A percentile compares a stretch with the other conserved stretches of the same genome.
These are phyloP conservation scores for Teleopsis dalmanni DNA, from an alignment of 1,140 invertebrate species.

Conservation along the genomic window DNA sequence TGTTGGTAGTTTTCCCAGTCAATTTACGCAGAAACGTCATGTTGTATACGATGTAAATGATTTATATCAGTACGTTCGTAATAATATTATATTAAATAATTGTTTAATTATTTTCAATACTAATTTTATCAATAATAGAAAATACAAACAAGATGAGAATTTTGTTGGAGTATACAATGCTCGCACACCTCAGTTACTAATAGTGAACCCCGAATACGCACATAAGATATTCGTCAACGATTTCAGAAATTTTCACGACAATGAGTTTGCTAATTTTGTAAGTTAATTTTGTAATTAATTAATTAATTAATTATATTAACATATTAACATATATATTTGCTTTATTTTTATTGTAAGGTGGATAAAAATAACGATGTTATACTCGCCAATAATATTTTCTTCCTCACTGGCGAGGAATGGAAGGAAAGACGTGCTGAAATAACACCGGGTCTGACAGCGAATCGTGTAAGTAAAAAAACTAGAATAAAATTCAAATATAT, in stretches of 20 bases:
- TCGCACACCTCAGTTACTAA: slow-evolving; percentile 39
- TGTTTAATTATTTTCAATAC: not conserved
- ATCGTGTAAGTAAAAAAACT: slow-evolving; percentile 34
- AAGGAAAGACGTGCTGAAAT: slow-evolving; percentile 49
- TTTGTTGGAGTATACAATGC: slow-evolving; percentile 30
- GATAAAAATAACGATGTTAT: slow-evolving; percentile 45
- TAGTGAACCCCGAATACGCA: slow-evolving; percentile 47
- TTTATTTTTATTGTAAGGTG: slow-evolving; percentile 18
- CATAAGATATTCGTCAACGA: slow-evolving; percentile 49
- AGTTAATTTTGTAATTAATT: too few species aligned
- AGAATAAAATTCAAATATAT: too few species aligned
- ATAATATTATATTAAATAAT: not conserved
- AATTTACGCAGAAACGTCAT: slow-evolving; percentile 23
- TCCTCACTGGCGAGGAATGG: slow-evolving; percentile 47
- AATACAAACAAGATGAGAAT: slow-evolving; percentile 25
- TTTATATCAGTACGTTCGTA: slow-evolving; percentile 26
- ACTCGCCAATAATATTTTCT: slow-evolving; percentile 46
- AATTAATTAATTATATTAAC: not conserved
- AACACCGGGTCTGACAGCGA: slow-evolving; percentile 49
- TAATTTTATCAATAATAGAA: slow-evolving; percentile 9
- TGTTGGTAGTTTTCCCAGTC: slow-evolving; percentile 30
- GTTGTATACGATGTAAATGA: slow-evolving; percentile 22
- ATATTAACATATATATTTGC: not conserved
- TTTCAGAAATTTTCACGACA: slow-evolving; percentile 45
- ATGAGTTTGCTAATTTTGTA: slow-evolving; percentile 18